Percentiles rank a stretch among this genome's conserved stretches.
These are phyloP conservation scores for Synanthedon myopaeformis DNA, from an alignment of 2,888 invertebrate species.

Conservation along the genomic window DNA sequence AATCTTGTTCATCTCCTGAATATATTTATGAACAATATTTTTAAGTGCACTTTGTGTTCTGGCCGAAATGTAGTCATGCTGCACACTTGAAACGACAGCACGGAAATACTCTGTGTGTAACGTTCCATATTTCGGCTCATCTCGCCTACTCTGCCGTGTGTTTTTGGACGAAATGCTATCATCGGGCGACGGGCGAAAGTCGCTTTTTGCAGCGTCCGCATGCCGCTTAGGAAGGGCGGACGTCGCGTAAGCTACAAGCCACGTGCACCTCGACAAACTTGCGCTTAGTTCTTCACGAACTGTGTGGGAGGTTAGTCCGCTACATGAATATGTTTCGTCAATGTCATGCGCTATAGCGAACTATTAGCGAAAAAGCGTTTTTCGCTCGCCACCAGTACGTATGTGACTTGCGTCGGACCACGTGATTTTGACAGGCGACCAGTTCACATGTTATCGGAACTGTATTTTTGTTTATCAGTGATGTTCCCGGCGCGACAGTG, in stretches of 20 bases:
- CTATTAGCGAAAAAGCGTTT: constrained; percentile 47
- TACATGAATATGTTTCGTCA: constrained; percentile 55
- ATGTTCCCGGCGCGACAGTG: constrained; percentile 27
- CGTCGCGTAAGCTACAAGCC: constrained; percentile 64
- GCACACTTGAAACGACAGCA: constrained; percentile 46
- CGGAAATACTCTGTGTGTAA: constrained; percentile 61
- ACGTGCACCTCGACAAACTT: constrained; percentile 65
- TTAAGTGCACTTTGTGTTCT: constrained; percentile 14
- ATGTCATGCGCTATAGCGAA: constrained; percentile 53
- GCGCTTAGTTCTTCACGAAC: constrained; percentile 67
- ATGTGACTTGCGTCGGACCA: constrained; percentile 40
- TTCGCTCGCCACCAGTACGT: constrained; percentile 36
- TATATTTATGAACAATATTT: too few species aligned
- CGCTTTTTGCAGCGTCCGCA: constrained; percentile 47
- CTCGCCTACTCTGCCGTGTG: constrained; percentile 27
- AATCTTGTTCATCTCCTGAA: too few species aligned
- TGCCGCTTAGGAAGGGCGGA: constrained; percentile 61
- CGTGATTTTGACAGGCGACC: constrained; percentile 61
- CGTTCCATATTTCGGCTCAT: constrained; percentile 62
- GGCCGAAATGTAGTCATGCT: constrained; percentile 30
- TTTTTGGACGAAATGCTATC: constrained; percentile 47
- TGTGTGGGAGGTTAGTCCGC: constrained; percentile 68
- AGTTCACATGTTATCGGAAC: constrained; percentile 14
- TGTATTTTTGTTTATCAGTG: constrained; percentile 18
- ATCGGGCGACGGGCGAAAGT: constrained; percentile 49